Evolutionary conservation across 2,888 invertebrate genomes (phyloP).

Genomic region (Tetranychus piercei): DNA sequence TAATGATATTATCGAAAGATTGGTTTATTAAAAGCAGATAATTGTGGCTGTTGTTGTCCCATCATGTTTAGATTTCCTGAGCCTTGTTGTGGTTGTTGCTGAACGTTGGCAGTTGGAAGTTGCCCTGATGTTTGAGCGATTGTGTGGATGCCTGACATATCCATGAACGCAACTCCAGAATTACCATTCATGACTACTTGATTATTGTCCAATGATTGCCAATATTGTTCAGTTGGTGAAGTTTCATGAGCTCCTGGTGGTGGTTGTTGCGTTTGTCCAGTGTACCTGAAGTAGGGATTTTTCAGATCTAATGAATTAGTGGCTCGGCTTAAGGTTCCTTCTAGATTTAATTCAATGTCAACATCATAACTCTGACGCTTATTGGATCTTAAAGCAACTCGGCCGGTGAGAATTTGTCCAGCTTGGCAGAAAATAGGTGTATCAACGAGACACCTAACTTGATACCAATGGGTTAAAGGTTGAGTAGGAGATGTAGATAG

Average conservation of each 20-base stretch:
- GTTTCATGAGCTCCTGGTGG: slow-evolving; percentile 75
- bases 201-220: slow-evolving; percentile 36
- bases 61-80: background rate
- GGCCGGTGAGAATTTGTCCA: slow-evolving; percentile 71
- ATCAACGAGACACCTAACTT: slow-evolving; percentile 74
- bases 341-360: slow-evolving; percentile 74
- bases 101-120: slow-evolving; percentile 7
- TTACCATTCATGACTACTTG: slow-evolving; percentile 8
- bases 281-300: slow-evolving; percentile 47
- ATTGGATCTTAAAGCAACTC: slow-evolving; percentile 71
- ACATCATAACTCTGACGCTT: slow-evolving; percentile 97
- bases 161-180: slow-evolving; percentile 3
- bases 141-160: slow-evolving; percentile 3
- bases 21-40: too few relatives aligned
- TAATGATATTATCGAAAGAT: too few relatives aligned
- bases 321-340: slow-evolving; percentile 61
- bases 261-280: slow-evolving; percentile 73
- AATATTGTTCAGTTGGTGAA: slow-evolving; percentile 82
- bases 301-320: slow-evolving; percentile 75
- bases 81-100: background rate
- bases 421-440: slow-evolving; percentile 83
- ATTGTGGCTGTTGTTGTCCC: slow-evolving; percentile 11
- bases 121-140: background rate
- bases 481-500: slow-evolving; percentile 92
- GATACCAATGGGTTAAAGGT: slow-evolving; percentile 93